Evolutionary conservation across 2,888 invertebrate genomes (phyloP).

Genomic region (Malthinus flaveolus): DNA sequence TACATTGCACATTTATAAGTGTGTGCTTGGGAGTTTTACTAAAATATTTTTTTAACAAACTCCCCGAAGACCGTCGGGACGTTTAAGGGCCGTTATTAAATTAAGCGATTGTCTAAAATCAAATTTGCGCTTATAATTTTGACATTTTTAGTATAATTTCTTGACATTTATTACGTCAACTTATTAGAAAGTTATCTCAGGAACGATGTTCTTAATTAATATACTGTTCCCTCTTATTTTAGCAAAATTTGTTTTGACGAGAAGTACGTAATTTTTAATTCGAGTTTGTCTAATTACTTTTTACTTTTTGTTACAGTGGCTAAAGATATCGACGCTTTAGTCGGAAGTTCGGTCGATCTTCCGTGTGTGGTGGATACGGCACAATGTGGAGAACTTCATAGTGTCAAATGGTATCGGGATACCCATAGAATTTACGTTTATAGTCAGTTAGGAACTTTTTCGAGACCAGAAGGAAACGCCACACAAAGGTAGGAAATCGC

Average conservation of each 20-base stretch:
- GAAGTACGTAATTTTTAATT: too few species aligned
- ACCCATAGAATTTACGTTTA: conserved; percentile 75
- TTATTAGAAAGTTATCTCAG: too few species aligned
- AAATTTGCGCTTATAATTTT: too few species aligned
- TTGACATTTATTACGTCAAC: too few species aligned
- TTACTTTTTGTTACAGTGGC: conserved; percentile 43
- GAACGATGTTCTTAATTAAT: too few species aligned
- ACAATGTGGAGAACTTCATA: conserved; percentile 79
- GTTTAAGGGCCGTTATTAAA: not conserved
- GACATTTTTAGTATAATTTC: too few species aligned
- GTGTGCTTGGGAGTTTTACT: conserved; percentile 13
- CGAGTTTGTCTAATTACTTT: not conserved
- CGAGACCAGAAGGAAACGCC: conserved; percentile 71
- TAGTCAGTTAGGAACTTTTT: conserved; percentile 69
- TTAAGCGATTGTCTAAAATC: too few species aligned
- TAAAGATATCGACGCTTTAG: conserved; percentile 66
- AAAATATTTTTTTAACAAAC: not conserved
- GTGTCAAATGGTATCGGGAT: conserved; percentile 82
- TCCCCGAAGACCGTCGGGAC: not conserved
- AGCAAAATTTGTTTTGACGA: too few species aligned
- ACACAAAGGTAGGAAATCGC: conserved; percentile 64
- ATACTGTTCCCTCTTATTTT: too few species aligned
- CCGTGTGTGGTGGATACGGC: conserved; percentile 71
- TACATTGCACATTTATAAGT: conserved; percentile 18
- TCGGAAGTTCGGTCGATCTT: conserved; percentile 70